Evolutionary conservation across 2,888 invertebrate genomes (phyloP).

Genomic region (Trypoxylon attenuatum): DNA sequence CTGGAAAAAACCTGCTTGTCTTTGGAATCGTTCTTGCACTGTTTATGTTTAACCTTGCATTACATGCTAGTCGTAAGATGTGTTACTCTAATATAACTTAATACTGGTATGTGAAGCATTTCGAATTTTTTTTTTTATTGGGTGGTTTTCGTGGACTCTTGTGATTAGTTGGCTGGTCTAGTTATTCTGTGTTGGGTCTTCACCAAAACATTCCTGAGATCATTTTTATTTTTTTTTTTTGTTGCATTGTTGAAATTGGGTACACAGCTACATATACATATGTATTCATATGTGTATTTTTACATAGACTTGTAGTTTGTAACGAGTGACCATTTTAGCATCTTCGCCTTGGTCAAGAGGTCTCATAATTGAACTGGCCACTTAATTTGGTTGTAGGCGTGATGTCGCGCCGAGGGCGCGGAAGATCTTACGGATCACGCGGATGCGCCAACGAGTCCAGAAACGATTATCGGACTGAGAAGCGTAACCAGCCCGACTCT

Average conservation of each 20-base stretch:
- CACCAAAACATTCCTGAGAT: no score
- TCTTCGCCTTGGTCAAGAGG: no score
- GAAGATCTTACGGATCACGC: slow-evolving; percentile 74
- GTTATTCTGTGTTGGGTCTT: no score
- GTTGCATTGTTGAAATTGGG: no score
- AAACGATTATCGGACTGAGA: slow-evolving; percentile 60
- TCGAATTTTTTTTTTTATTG: slow-evolving; percentile 9
- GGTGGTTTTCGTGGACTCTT: slow-evolving; percentile 20
- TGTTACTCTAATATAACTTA: neutral
- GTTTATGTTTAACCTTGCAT: neutral
- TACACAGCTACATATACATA: no score
- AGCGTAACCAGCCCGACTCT: slow-evolving; percentile 63
- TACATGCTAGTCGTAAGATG: neutral
- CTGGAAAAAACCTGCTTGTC: neutral
- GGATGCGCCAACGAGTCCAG: slow-evolving; percentile 67
- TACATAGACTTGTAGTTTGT: no score
- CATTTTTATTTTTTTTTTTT: no score
- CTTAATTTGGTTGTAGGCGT: slow-evolving; percentile 74
- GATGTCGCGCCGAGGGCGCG: slow-evolving; percentile 76
- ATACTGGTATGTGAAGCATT: neutral
- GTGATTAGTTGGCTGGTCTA: slow-evolving; percentile 26
- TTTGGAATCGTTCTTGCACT: neutral
- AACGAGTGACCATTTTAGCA: neutral
- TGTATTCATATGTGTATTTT: no score
- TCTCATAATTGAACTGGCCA: no score